Percentiles rank a stretch among this genome's conserved stretches.
phyloP scores from a whole-genome alignment of 2,888 invertebrate species.

The Crioceris asparagi region DNA sequence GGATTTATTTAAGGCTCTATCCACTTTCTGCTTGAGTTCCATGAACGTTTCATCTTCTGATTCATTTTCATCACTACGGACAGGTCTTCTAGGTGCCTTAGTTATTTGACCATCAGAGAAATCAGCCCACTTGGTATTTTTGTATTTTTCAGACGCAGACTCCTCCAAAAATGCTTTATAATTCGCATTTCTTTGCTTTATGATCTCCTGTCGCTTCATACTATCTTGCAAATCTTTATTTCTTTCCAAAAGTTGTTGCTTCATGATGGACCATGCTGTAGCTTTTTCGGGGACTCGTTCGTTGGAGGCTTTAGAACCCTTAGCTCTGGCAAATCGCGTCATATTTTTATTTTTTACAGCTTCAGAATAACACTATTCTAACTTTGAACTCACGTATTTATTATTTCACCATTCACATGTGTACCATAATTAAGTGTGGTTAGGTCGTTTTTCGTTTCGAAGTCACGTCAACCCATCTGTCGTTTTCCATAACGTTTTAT shows the following conservation, averaged over 20 bases:
- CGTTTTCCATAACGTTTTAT: no score
- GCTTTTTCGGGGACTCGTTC: constrained; percentile 55
- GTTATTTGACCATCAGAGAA: constrained; percentile 34
- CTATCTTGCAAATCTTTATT: constrained; percentile 41
- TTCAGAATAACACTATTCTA: no score
- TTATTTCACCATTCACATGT: no score
- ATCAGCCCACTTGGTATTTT: constrained; percentile 45
- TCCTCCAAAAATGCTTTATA: constrained; percentile 27
- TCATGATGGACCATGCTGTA: constrained; percentile 65
- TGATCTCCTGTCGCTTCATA: constrained; percentile 38
- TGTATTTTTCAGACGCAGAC: constrained; percentile 40
- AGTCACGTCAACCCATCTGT: no score
- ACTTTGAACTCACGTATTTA: no score
- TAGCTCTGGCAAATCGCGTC: constrained; percentile 66
- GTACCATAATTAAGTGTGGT: no score
- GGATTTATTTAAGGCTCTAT: constrained; percentile 13
- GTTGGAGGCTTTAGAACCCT: constrained; percentile 65
- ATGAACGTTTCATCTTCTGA: constrained; percentile 14
- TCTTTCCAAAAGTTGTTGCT: constrained; percentile 47
- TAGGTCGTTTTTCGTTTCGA: no score
- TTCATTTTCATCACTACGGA: constrained; percentile 10
- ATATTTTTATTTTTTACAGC: no score
- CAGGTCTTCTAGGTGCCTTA: constrained; percentile 9
- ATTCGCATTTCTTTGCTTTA: constrained; percentile 22
- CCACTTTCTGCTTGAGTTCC: constrained; percentile 15